Percentiles rank a stretch among this genome's conserved stretches.
These are phyloP conservation scores for Varecia variegata DNA, from an alignment of 2,797 vertebrate species.

Conservation along the genomic window DNA sequence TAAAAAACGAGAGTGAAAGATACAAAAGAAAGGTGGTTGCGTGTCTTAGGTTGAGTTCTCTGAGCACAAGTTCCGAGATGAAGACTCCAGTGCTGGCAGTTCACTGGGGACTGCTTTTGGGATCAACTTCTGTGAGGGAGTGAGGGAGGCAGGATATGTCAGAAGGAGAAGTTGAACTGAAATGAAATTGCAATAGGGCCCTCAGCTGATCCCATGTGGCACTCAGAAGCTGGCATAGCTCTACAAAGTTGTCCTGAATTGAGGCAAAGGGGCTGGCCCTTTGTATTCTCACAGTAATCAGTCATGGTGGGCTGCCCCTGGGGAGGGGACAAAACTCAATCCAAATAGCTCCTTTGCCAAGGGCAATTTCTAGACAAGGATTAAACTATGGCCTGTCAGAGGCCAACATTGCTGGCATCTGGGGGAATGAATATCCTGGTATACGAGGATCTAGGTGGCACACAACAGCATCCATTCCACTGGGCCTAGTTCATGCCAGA, in stretches of 20 bases:
- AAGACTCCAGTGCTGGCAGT: not conserved
- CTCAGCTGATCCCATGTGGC: not conserved
- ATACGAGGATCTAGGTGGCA: not conserved
- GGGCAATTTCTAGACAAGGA: slow-evolving; percentile 4
- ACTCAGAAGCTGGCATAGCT: not conserved
- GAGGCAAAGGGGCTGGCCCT: not conserved
- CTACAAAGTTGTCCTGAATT: not conserved
- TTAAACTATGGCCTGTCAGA: slow-evolving; percentile 24
- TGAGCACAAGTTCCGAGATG: not conserved
- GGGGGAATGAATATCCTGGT: not conserved
- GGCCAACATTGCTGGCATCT: not conserved
- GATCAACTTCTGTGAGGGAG: not conserved
- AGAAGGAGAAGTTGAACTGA: not conserved
- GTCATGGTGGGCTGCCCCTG: not conserved
- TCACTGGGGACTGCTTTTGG: not conserved
- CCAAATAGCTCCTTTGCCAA: slow-evolving; percentile 21
- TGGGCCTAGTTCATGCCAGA: not conserved
- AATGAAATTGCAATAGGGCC: not conserved
- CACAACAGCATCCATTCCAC: not conserved
- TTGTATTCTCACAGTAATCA: not conserved
- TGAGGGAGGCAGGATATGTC: not conserved
- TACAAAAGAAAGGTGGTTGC: not conserved
- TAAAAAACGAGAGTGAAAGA: not conserved
- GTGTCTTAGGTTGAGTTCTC: not conserved
- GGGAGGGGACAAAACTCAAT: not conserved